Evolutionary conservation across 1,140 invertebrate genomes (phyloP), one percentile per base, ranked within the genome.

Genomic region (Schmidtea mediterranea): DNA sequence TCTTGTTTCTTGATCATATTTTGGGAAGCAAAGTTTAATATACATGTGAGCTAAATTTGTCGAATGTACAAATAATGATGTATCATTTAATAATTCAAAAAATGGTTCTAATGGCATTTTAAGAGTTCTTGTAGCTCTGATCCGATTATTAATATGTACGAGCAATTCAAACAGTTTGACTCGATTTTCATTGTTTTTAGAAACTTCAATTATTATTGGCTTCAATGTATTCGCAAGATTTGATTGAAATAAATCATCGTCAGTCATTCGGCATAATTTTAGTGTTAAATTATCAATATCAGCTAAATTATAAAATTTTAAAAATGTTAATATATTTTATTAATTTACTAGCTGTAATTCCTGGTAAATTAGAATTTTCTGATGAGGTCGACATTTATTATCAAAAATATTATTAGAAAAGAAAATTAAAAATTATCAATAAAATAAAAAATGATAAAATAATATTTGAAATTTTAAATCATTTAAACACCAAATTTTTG

Each of bases 21-120:
- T 66, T 1, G 81, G 80, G 69, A 75, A 89, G 15, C 82, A 82
- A 73, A 86, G 74, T 63, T 81, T 83, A 39, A 89, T 78, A 58
- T 87, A 90, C 57, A 89, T 82, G 48, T 87, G 80, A 39, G 80
- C 77, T 60, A 90, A 87, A 66, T 90, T 90, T 76, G 40, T 41
- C 26, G 26, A 32, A 10, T 84, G 67, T 21, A 75, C 72, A 52
- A 57, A 53, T 62, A 54, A 58, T 39, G 49, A 37, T 16, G 26
- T 18, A 40, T 23, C 21, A 9, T 36, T 24, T 40, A 49, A 32
- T 32, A 32, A 10, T 6, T 19, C 22, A 70, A 83, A 82, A 46
- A 77, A 76, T 56, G 76, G 78, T 55, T 83, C 76, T n/a, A 90
- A 75, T 2, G 83, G 82, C 21, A 89, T 66, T 60, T 82, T 78